A percentile compares a stretch with the other conserved stretches of the same genome.
phyloP scores from a whole-genome alignment of 2,113 vertebrate genomes.

The Empidonax alnorum region DNA sequence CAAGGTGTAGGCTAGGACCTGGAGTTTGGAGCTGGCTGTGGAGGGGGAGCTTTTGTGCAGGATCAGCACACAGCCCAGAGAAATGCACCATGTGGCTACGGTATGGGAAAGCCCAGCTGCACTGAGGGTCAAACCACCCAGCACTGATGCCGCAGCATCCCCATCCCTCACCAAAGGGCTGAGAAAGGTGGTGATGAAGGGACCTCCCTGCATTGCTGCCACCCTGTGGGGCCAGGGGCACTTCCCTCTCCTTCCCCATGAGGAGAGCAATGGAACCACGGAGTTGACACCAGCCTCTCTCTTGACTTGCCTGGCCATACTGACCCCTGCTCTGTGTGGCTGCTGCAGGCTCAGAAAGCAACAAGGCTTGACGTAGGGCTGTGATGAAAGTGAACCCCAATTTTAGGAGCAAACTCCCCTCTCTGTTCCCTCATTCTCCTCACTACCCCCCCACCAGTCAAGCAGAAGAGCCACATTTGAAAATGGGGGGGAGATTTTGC shows the following conservation, averaged over 20 bases:
- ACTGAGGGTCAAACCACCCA: background rate
- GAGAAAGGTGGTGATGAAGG: background rate
- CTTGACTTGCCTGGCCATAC: background rate
- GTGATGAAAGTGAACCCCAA: background rate
- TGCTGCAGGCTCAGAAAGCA: background rate
- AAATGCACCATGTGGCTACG: rapidly evolving
- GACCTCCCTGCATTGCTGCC: rapidly evolving
- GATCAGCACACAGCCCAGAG: rapidly evolving
- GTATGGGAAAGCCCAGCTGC: rapidly evolving
- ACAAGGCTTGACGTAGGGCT: background rate
- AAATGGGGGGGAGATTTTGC: background rate
- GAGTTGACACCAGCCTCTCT: background rate
- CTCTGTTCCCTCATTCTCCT: background rate
- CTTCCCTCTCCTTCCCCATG: background rate
- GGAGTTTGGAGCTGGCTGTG: rapidly evolving
- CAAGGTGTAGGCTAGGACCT: background rate
- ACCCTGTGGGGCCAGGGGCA: rapidly evolving
- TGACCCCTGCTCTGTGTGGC: background rate
- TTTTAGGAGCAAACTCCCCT: background rate
- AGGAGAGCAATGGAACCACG: rapidly evolving
- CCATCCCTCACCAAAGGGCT: background rate
- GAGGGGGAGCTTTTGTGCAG: background rate
- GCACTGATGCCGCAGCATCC: rapidly evolving
- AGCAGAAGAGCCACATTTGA: background rate
- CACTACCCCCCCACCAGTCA: background rate